phyloP scores from a whole-genome alignment of 2,888 invertebrate genomes.

The Mechanitis messenoides region DNA sequence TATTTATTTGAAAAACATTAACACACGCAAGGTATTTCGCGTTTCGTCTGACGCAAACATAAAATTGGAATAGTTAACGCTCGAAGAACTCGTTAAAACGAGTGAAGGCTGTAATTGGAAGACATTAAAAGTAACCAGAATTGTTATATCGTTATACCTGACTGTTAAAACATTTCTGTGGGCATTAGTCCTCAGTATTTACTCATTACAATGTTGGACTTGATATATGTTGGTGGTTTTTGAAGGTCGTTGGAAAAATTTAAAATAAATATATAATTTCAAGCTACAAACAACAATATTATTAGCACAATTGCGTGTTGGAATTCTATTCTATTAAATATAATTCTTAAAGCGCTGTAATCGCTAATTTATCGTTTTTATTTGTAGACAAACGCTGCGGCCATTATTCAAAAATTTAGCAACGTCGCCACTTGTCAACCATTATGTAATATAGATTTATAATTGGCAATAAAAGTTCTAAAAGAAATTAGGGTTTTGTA shows the following conservation, averaged over 20 bases:
- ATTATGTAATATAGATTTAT: conserved; percentile 28
- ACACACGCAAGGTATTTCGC: conserved; percentile 52
- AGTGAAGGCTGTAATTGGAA: conserved; percentile 72
- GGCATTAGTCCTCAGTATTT: conserved; percentile 67
- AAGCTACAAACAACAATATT: not conserved
- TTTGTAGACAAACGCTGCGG: conserved; percentile 25
- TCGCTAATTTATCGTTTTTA: conserved; percentile 16
- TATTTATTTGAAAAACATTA: conserved; percentile 40
- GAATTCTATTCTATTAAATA: conserved; percentile 3
- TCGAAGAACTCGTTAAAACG: conserved; percentile 71
- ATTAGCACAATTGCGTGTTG: conserved; percentile 2
- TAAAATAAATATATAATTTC: too few relatives aligned
- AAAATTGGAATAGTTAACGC: conserved; percentile 74
- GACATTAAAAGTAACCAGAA: conserved; percentile 69
- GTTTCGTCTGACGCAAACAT: conserved; percentile 58
- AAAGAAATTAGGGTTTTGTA: conserved; percentile 10
- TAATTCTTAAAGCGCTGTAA: conserved; percentile 1
- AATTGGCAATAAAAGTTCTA: conserved; percentile 23
- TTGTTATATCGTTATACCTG: conserved; percentile 70
- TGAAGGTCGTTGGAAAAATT: not conserved
- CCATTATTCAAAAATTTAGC: conserved; percentile 12
- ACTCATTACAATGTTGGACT: conserved; percentile 60
- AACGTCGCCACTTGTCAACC: conserved; percentile 27
- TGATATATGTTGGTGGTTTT: conserved; percentile 14
- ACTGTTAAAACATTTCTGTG: conserved; percentile 69